Base-by-base conservation (phyloP, 2,888 invertebrate species). In the Octonoba sinensis region DNA sequence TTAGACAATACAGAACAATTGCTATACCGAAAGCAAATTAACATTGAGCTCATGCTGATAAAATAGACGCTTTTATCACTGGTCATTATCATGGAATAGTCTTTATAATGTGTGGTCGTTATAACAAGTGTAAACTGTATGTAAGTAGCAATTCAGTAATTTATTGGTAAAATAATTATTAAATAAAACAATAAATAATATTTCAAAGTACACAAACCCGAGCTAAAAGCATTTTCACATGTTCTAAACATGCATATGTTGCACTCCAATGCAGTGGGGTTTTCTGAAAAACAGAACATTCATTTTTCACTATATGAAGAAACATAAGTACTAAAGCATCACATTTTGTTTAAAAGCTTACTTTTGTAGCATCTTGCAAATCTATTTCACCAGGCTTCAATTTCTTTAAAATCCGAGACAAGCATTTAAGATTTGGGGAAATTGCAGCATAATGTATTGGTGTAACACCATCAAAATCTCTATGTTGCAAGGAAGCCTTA, bases 241-340 rank as follows among this genome's bases (percentile, higher is more conserved):
- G 88, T 73, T 88, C 88, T 65, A 88, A 82, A 83, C 88, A 88
- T 0, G 88, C 88, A 85, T 88, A 88, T 0, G 87, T 87, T 6
- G 88, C 87, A 57, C 88, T 87, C 88, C 89, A 88, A 85, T 89
- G 89, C 20, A 89, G 82, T 20, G 89, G 87, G 49, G 89, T 89
- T 84, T 88, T 87, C 89, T 89, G 86, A 11, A 85, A 85, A 65
- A 66, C 11, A 57, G 12, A 2, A 57, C 18, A n/a, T 12, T 36
- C 1, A 36, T 36, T 36, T 36, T 36, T 36, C 8, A 36, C 11
- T 36, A 1, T 36, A 36, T 6, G 8, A 36, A 36, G 11, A 36
- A 36, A 36, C 3, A 36, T 4, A 59, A 59, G 11, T 22, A 59
- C 16, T 18, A 59, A 1, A 20, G 2, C 59, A 8, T 6, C 15